phyloP scores from a whole-genome alignment of 2,113 vertebrate genomes.

The Calcarius ornatus region DNA sequence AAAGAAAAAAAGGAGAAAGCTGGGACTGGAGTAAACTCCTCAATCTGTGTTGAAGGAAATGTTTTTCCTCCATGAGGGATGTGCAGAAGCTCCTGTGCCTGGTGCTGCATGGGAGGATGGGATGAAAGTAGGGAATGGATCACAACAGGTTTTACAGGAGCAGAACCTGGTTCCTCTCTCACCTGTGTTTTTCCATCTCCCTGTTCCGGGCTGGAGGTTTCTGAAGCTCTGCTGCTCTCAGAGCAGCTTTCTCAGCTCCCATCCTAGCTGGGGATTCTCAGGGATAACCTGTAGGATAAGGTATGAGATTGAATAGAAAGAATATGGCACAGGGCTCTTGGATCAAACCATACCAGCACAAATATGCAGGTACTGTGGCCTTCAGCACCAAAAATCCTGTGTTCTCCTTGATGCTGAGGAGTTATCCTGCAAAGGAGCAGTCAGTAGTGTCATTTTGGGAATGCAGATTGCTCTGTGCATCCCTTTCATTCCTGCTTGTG shows the following conservation, averaged over 20 bases:
- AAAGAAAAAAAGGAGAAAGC: not conserved
- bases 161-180: not conserved
- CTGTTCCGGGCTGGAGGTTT: not conserved
- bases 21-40: not conserved
- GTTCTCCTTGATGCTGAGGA: not conserved
- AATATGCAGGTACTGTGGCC: not conserved
- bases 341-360: not conserved
- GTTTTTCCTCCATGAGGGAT: not conserved
- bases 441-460: not conserved
- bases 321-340: fast-evolving
- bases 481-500: not conserved
- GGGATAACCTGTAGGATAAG: not conserved
- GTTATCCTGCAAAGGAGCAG: not conserved
- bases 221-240: not conserved
- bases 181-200: not conserved
- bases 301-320: fast-evolving
- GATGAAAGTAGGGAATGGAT: not conserved
- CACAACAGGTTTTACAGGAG: not conserved
- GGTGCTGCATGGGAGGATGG: fast-evolving
- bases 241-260: not conserved
- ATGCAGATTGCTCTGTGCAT: fast-evolving
- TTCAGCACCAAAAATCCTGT: not conserved
- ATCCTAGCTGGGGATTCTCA: not conserved
- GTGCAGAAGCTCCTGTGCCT: not conserved
- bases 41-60: not conserved